Conservation (phyloP, 2,888 invertebrate genomes). For the Trissolcus japonicus region DNA sequence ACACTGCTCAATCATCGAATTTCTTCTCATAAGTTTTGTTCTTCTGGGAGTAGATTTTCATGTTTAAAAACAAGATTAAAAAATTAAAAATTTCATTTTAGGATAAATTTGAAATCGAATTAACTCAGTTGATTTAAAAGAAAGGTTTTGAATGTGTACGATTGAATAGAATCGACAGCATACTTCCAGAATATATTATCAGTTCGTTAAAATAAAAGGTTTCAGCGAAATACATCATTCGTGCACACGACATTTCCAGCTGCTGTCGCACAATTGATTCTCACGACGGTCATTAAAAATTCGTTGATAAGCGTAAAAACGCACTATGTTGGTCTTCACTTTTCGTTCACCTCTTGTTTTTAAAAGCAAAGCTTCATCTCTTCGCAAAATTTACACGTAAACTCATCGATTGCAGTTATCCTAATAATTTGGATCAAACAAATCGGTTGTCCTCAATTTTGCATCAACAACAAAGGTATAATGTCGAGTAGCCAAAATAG, state of each 20-base stretch:
- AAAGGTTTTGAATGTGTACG: neutral
- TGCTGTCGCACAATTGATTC: slow-evolving; percentile 25
- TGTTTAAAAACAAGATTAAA: neutral
- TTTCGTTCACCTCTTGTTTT: slow-evolving; percentile 19
- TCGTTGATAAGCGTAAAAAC: slow-evolving; percentile 64
- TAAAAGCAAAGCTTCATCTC: slow-evolving; percentile 33
- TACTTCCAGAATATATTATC: slow-evolving; percentile 46
- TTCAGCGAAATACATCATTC: slow-evolving; percentile 48
- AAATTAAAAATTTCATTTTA: slow-evolving; percentile 8
- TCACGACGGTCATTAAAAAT: slow-evolving; percentile 63
- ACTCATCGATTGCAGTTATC: neutral
- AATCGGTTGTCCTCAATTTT: slow-evolving; percentile 10
- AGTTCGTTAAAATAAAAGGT: slow-evolving; percentile 13
- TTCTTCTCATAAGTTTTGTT: too few species aligned
- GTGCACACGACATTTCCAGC: slow-evolving; percentile 45
- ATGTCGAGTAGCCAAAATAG: slow-evolving; percentile 47
- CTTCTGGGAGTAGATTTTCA: too few species aligned
- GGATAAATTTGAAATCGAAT: slow-evolving; percentile 10
- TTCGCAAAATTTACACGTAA: slow-evolving; percentile 9
- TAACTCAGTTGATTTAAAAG: slow-evolving; percentile 14
- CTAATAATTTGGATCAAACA: slow-evolving; percentile 29
- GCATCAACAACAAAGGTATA: slow-evolving; percentile 35
- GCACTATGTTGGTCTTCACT: slow-evolving; percentile 29
- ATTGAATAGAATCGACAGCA: slow-evolving; percentile 25
- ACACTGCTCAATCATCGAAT: too few species aligned